Base-by-base conservation (phyloP, 2,888 invertebrate species). In the Hyposoter dolosus region DNA sequence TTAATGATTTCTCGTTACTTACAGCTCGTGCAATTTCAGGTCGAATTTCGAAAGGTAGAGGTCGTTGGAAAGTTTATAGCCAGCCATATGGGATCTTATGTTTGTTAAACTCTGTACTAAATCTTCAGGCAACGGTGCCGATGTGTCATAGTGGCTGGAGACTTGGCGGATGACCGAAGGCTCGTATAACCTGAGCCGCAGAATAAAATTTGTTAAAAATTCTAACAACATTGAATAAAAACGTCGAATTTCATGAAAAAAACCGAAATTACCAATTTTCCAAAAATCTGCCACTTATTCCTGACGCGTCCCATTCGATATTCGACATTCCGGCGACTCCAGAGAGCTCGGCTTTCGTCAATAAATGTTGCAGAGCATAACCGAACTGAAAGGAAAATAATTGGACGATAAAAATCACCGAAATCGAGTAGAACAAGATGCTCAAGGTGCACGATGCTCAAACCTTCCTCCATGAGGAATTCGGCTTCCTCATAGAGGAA, bases 281-380 rank as follows among this genome's bases (percentile, higher is more conserved):
- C 96, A 99, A 96, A 79, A 99, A 97, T 90, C 97, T 95, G 0
- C 98, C 97, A 85, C 97, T 97, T 0, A 98, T 96, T 92, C 97
- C 97, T 0, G 97, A 97, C 0, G 98, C 97, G 94, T 99, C 99
- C 98, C 98, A 98, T 95, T 99, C 99, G 0, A 99, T 96, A 93
- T 98, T 98, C 0, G 97, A 97, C 32, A 97, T 94, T 0, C 99
- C 99, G 3, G 98, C 96, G 0, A 98, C 96, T 93, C 98, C 98
- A 0, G 97, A 96, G 93, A 98, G 98, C 19, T 97, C 96, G 0
- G 97, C 96, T 91, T 96, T 96, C 0, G 98, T 98, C 47, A 99
- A 94, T 87, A 99, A 94, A 94, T 98, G 97, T 89, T 99, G 98
- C 66, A 99, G 94, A 0, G 97, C 96, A 89, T 97, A 97, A 0